Base-by-base conservation (phyloP, 2,797 vertebrate genomes). In the Melanotaenia maccullochi region DNA sequence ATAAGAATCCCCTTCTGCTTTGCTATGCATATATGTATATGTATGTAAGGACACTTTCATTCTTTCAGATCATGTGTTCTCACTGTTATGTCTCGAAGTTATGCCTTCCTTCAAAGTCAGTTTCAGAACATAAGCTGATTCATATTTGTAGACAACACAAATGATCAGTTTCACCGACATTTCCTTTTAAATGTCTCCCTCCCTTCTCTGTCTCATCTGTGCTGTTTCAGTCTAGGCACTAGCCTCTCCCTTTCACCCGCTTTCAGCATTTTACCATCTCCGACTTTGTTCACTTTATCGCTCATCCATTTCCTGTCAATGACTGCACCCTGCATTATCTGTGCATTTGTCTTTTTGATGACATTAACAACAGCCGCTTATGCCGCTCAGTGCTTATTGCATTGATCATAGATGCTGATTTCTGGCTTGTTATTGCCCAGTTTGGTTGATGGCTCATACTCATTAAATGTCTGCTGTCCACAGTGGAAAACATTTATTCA, bases 261-360 rank as follows among this genome's bases (percentile, higher is more conserved):
- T 52, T 71, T 68, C 62, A 69, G 13, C 67, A 68, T 61, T 77
- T 56, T 25, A 36, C 24, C 61, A 56, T 68, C 69, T 72, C 61
- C 47, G 71, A 52, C 56, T 55, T 76, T 76, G 69, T 71, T 64
- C 60, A 3, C 51, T 68, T 68, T 79, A 85, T 88, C 79, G 20
- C 73, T 76, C 61, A 38, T 63, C 76, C 78, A 68, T 83, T 86
- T 93, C 85, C 86, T 79, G 81, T 52, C 36, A n/a, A 73, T 65
- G 75, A 82, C 75, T 28, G 65, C 71, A 76, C 80, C 81, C 60
- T 66, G 64, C 84, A 86, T 90, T 90, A 91, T 71, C 84, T 73
- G 78, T 70, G 73, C 79, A 59, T 83, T 87, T 78, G 71, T 79
- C 80, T 71, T 68, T 56, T 64, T 88, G 81, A 90, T 90, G 69